Percentiles rank a stretch among this genome's conserved stretches.
These are phyloP conservation scores for Melanotaenia maccullochi DNA, from an alignment of 2,797 vertebrate species.

Conservation along the genomic window DNA sequence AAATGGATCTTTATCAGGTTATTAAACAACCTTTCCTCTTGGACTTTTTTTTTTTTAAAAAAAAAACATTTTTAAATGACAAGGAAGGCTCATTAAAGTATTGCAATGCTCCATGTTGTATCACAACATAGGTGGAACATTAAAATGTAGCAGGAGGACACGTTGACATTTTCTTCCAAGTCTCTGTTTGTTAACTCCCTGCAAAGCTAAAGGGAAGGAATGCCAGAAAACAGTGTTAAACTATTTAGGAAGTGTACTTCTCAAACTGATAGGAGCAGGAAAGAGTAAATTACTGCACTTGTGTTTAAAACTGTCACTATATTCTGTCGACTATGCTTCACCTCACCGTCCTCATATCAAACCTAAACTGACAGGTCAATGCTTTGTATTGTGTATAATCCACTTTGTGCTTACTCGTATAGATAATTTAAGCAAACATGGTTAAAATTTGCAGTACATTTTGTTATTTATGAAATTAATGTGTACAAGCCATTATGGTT, in stretches of 20 bases:
- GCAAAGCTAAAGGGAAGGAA: conserved; percentile 60
- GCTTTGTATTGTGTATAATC: conserved; percentile 49
- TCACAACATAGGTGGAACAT: conserved; percentile 13
- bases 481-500: conserved; percentile 54
- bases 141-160: conserved; percentile 18
- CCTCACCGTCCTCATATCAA: conserved; percentile 43
- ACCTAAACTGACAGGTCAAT: conserved; percentile 58
- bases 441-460: conserved; percentile 66
- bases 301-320: conserved; percentile 49
- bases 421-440: conserved; percentile 65
- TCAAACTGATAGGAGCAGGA: conserved; percentile 10
- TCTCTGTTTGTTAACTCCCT: conserved; percentile 29
- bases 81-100: conserved; percentile 8
- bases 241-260: conserved; percentile 55
- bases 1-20: conserved; percentile 25
- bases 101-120: background rate
- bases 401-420: conserved; percentile 48
- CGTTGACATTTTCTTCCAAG: conserved; percentile 19
- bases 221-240: conserved; percentile 60
- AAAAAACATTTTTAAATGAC: conserved; percentile 11
- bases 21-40: conserved; percentile 26
- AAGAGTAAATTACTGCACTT: conserved; percentile 40
- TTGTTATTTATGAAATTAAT: conserved; percentile 78
- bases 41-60: conserved; percentile 15
- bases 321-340: conserved; percentile 32